A percentile compares a stretch with the other conserved stretches of the same genome.
These are phyloP conservation scores for Muntiacus muntjak DNA, from an alignment of 2,113 vertebrate species.

Conservation along the genomic window DNA sequence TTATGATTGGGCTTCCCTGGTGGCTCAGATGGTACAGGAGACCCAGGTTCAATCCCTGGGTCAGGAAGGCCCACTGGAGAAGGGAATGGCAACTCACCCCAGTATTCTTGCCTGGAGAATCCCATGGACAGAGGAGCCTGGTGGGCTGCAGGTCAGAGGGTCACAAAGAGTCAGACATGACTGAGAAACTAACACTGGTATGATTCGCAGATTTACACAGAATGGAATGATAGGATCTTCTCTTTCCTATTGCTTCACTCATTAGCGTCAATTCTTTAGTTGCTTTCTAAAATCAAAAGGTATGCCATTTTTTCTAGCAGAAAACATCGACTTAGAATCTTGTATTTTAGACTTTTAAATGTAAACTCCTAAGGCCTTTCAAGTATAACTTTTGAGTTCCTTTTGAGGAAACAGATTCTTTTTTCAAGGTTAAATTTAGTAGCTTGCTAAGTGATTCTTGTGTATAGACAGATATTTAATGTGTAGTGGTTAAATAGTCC, in stretches of 20 bases:
- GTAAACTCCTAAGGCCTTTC: not conserved
- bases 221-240: not conserved
- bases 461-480: not conserved
- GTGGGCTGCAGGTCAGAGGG: not conserved
- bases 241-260: not conserved
- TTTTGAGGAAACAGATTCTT: not conserved
- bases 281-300: constrained; percentile 2
- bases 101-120: not conserved
- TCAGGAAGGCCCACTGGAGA: not conserved
- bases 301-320: not conserved
- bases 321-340: not conserved
- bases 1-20: not conserved
- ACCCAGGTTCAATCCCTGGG: not conserved
- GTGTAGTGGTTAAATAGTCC: not conserved
- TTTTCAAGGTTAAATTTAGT: not conserved
- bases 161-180: not conserved
- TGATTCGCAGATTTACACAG: not conserved
- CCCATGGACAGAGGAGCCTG: not conserved
- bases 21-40: not conserved
- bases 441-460: not conserved
- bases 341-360: not conserved
- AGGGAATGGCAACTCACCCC: not conserved
- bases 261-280: not conserved
- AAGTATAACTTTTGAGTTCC: not conserved
- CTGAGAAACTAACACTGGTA: not conserved